A percentile compares a stretch with the other conserved stretches of the same genome.
These are phyloP conservation scores for Trididemnum nubilum DNA, from an alignment of 23 tunicate genomes.

Conservation along the genomic window DNA sequence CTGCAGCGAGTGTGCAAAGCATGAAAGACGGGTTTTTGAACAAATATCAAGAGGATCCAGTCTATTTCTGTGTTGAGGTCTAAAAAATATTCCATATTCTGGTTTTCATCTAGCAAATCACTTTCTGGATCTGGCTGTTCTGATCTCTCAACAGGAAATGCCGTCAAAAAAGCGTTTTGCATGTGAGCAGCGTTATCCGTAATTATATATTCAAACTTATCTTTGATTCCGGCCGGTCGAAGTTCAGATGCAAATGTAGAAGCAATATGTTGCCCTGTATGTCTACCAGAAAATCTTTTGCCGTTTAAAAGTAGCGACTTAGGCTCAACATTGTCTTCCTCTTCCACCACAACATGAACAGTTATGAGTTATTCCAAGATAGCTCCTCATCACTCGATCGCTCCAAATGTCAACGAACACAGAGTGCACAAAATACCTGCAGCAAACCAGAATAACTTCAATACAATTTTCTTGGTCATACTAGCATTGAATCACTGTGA, in stretches of 20 bases:
- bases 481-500: slow-evolving; percentile 8
- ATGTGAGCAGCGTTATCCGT: slow-evolving; percentile 35
- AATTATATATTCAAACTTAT: slow-evolving; percentile 9
- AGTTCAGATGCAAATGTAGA: slow-evolving; percentile 17
- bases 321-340: neutral
- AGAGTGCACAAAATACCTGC: neutral
- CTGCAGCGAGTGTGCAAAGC: slow-evolving; percentile 11
- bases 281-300: slow-evolving; percentile 10
- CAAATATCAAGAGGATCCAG: neutral
- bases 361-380: slow-evolving; percentile 10
- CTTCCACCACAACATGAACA: neutral
- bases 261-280: slow-evolving; percentile 25
- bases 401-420: slow-evolving; percentile 9
- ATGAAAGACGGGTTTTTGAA: slow-evolving; percentile 10
- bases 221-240: slow-evolving; percentile 22
- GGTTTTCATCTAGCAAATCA: slow-evolving; percentile 10
- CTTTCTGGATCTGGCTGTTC: slow-evolving; percentile 15
- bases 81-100: neutral
- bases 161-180: slow-evolving; percentile 5
- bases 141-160: slow-evolving; percentile 22
- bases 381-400: slow-evolving; percentile 23
- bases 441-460: slow-evolving; percentile 7
- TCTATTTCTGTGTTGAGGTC: neutral
- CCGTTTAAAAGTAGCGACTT: neutral
- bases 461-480: slow-evolving; percentile 12